These are phyloP conservation scores for Nineta flava DNA, from an alignment of 2,888 invertebrate genomes.

Conservation along the genomic window DNA sequence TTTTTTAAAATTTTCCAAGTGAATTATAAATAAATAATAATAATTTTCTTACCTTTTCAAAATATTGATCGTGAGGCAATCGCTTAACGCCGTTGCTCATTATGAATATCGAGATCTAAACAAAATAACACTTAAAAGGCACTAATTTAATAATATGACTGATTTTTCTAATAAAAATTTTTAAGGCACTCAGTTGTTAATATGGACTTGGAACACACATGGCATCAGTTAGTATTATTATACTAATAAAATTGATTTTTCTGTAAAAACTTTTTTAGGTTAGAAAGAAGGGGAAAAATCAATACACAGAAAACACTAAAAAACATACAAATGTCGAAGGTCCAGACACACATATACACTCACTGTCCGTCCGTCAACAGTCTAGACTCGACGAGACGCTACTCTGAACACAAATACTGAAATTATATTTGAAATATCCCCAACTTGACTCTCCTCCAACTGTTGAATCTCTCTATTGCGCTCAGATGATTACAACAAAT, in stretches of 20 bases:
- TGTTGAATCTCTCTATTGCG: too few relatives aligned
- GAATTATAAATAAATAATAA: background rate
- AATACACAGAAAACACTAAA: constrained; percentile 2
- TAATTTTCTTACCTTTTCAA: constrained; percentile 6
- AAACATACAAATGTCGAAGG: background rate
- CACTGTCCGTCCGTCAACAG: background rate
- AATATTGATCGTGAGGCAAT: constrained; percentile 6
- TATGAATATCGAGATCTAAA: background rate
- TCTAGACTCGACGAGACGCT: background rate
- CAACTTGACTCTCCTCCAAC: too few relatives aligned
- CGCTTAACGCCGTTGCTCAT: constrained; percentile 5
- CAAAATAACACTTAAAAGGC: constrained; percentile 4
- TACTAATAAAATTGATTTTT: background rate
- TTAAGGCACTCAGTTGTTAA: constrained; percentile 6
- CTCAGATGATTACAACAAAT: too few relatives aligned
- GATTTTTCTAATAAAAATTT: background rate
- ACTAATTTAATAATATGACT: background rate
- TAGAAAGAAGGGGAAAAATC: constrained; percentile 5
- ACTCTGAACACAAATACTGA: background rate
- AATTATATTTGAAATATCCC: too few relatives aligned
- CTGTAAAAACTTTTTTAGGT: constrained; percentile 2
- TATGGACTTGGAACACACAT: constrained; percentile 4
- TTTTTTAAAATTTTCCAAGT: background rate
- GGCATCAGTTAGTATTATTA: background rate
- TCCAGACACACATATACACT: background rate